Evolutionary conservation across 2,113 vertebrate genomes (phyloP).

Genomic region (Sphyrna mokarran): DNA sequence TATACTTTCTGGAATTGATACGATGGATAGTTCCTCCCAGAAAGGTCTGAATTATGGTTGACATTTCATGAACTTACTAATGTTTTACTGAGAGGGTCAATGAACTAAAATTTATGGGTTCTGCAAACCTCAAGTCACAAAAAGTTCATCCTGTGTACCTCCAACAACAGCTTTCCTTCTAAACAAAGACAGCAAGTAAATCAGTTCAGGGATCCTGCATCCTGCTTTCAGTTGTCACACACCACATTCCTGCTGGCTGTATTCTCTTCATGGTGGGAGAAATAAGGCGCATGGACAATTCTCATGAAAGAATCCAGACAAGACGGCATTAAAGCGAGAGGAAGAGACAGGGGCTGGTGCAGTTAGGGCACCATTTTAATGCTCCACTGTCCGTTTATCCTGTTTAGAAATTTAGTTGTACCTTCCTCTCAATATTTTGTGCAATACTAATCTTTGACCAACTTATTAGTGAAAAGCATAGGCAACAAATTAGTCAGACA

Average conservation of each 20-base stretch:
- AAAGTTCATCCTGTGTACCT: not conserved
- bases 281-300: not conserved
- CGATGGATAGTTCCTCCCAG: not conserved
- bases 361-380: not conserved
- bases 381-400: not conserved
- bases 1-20: not conserved
- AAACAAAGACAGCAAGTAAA: conserved; percentile 9
- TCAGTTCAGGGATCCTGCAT: conserved; percentile 4
- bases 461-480: not conserved
- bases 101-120: conserved; percentile 9
- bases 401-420: not conserved
- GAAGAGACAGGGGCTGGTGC: not conserved
- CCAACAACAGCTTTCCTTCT: not conserved
- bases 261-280: not conserved
- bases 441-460: not conserved
- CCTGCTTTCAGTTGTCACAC: not conserved
- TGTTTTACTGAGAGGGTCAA: not conserved
- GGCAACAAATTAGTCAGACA: not conserved
- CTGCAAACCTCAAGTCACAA: not conserved
- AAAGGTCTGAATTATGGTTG: not conserved
- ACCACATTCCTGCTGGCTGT: not conserved
- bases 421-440: not conserved
- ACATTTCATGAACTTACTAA: not conserved
- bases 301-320: conserved; percentile 12
- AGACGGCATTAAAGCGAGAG: not conserved